Base-by-base conservation (phyloP, 30 jellyfish, hydroid and myxozoan species). In the Haliclystus octoradiatus region DNA sequence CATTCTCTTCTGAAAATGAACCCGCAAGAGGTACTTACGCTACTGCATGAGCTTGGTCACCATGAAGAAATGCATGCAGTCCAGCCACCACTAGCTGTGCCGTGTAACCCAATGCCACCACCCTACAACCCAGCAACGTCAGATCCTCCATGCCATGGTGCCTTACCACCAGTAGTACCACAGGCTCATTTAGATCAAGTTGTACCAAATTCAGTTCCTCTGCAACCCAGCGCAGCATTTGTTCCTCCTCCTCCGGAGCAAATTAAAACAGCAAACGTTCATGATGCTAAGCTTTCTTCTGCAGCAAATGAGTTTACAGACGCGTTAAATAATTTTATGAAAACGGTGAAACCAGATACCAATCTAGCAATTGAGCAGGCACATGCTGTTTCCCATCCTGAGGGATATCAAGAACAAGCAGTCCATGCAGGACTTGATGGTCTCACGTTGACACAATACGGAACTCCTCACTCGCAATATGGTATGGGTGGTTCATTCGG, bases 11-110 rank as follows among this genome's bases (percentile, higher is more conserved):
- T 85, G 71, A 75, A 73, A 51, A 78, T 71, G 81, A 77, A 67
- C 32, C 96, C 96, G 2, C 75, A 35, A 40, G 93, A 85, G 28
- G 85, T 80, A 0, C 66, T 85, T 88, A 76, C 76, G 50, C 81
- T 85, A 12, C 34, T 85, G 30, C 65, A 64, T 31, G 84, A 82
- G 0, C n/a, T 85, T 79, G 27, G 73, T 24, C 61, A 49, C 7
- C 76, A 71, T 4, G 76, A 66, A 66, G 22, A 33, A 33, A 2
- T 14, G 63, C 63, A 65, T 50, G 67, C 40, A 4, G 84, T 76
- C 14, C 68, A 63, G 60, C 35, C 84, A 19, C 14, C 14, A 40
- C 14, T 9, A 5, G 19, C 19, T 40, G 14, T 19, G 9, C 57
- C 57, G 9, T 40, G 57, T 40, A 19, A 40, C 19, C 57, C 57